Base-by-base conservation (phyloP, 2,888 invertebrate species). In the Agriotes lineatus region DNA sequence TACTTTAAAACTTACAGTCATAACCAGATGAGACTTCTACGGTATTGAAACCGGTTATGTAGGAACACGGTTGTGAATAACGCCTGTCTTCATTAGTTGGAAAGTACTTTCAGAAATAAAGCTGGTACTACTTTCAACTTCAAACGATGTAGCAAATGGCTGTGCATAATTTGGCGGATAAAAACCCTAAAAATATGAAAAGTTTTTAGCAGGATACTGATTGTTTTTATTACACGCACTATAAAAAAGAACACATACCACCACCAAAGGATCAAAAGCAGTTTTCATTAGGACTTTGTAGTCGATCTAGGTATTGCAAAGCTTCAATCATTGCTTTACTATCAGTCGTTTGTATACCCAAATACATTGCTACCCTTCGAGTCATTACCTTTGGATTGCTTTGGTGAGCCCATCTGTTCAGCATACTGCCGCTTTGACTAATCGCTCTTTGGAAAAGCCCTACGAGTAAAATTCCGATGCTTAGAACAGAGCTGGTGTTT, bases 1-100 rank as follows among this genome's bases (percentile, higher is more conserved):
- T n/a, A n/a, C n/a, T n/a, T n/a, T n/a, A n/a, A n/a, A n/a, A n/a
- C n/a, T 37, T 62, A 57, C 67, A 67, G 14, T 44, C 39, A 37
- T 67, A 67, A 1, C 52, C 48, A 37, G 54, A 67, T 14, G 68
- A 63, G 10, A 65, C 69, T 66, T 69, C 69, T 35, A 66, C 69
- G 7, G 69, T 52, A 16, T 61, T 61, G 14, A 42, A 57, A n/a
- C 69, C 69, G 7, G 56, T 9, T 9, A 69, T 60, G 5, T 57
- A 61, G 69, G 69, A 10, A 69, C 57, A 12, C 52, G 35, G 1
- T 30, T 12, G 12, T 25, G 61, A n/a, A n/a, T n/a, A 20, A 50
- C 14, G 5, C 69, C 69, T 0, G 22, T 30, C 22, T 39, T 2
- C 7, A 63, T 9, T 2, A 61, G 33, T 7, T 52, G 19, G 25